Conservation (phyloP, 2,113 vertebrate genomes). For the Clarias magur region DNA sequence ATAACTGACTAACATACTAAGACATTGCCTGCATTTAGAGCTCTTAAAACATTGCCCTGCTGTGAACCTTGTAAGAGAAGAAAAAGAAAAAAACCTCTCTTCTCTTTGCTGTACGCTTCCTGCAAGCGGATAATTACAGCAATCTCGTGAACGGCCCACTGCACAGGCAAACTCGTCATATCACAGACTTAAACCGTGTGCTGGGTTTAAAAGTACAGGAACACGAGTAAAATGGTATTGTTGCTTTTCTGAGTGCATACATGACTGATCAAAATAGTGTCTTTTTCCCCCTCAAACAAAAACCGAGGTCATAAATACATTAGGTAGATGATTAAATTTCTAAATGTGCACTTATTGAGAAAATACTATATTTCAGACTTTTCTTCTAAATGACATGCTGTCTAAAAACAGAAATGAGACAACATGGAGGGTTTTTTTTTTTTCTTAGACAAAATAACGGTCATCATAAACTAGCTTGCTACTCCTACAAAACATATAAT, state of each 20-base stretch:
- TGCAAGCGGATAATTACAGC: constrained; percentile 37
- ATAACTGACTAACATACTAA: not conserved
- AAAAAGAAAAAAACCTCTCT: not conserved
- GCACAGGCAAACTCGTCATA: not conserved
- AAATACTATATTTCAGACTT: not conserved
- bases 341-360: not conserved
- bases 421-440: not conserved
- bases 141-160: not conserved
- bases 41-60: constrained; percentile 16
- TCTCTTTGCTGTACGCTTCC: constrained; percentile 22
- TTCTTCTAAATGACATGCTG: not conserved
- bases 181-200: not conserved
- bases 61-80: constrained; percentile 26
- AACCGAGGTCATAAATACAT: not conserved
- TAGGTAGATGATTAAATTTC: not conserved
- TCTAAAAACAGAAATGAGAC: constrained; percentile 13
- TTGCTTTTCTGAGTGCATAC: not conserved
- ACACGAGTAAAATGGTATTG: not conserved
- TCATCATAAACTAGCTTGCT: not conserved
- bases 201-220: not conserved
- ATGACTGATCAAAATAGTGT: not conserved
- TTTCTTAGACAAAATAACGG: not conserved
- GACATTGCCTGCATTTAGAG: not conserved
- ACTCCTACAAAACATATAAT: not conserved
- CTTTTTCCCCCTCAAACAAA: not conserved